Base-by-base conservation (phyloP, 2,113 vertebrate species). In the Malurus melanocephalus region DNA sequence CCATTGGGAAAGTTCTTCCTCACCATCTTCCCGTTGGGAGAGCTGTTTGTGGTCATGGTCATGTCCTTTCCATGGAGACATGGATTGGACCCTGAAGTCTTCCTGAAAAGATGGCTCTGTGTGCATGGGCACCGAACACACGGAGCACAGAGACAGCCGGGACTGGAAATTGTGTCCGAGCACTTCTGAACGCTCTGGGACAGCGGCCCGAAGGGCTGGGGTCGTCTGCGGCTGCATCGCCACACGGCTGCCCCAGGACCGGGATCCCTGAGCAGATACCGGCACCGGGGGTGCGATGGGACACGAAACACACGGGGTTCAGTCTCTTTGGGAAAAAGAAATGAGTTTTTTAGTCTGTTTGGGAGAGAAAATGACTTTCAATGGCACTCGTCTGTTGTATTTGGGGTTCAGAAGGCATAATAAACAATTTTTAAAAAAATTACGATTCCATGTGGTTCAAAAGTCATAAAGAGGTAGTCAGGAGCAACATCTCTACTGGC, bases 51-150 rank as follows among this genome's bases (percentile, higher is more conserved):
- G 9, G 38, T 38, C 38, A 38, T 38, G 9, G 38, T 38, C 38
- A 38, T 38, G 38, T 38, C 38, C 38, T 38, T 38, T 38, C 38
- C 38, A 38, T 38, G 38, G 38, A 10, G 38, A 38, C 38, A 38
- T 38, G 38, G 38, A 38, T 11, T 38, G 38, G 38, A 38, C 38
- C 38, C 38, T 10, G 38, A 38, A 38, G 38, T 38, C 38, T 38
- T 38, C 38, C 38, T 38, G 38, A 38, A 38, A 38, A 38, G 38
- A 38, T 38, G 38, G 72, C 56, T 60, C 56, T 21, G 45, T 33
- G 46, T 35, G 46, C 45, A 38, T 27, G 1, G 13, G 3, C 46
- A 3, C 1, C 8, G 15, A 4, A 33, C n/a, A n/a, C 55, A 15
- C 1, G 32, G 13, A 33, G 55, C 55, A n/a, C 55, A 56, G 9